Evolutionary conservation across 1,140 invertebrate species (phyloP).

Genomic region (Leptinotarsa texana): DNA sequence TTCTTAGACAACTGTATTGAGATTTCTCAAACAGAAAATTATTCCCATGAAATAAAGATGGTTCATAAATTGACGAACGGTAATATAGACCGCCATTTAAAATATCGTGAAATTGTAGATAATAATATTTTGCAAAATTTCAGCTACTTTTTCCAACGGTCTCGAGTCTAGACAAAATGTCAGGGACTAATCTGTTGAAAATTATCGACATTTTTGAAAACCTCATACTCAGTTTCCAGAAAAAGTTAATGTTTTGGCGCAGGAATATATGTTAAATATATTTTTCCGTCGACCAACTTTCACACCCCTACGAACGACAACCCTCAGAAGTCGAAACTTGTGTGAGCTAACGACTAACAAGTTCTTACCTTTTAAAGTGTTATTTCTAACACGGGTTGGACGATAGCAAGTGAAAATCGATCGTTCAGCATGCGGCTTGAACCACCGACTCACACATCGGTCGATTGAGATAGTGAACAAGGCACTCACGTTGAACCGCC

Average conservation of each 20-base stretch:
- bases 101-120: constrained; percentile 9
- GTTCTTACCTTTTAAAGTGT: too few species aligned
- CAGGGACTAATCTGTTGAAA: neutral
- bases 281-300: too few species aligned
- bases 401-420: too few species aligned
- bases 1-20: neutral
- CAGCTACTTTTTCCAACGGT: neutral
- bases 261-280: neutral
- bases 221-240: neutral
- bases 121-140: neutral
- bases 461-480: too few species aligned
- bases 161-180: too few species aligned
- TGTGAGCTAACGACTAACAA: too few species aligned
- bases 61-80: neutral
- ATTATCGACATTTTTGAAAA: neutral
- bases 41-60: constrained; percentile 6
- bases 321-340: too few species aligned
- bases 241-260: neutral
- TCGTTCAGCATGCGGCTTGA: too few species aligned
- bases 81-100: neutral
- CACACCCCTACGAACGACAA: too few species aligned
- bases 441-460: too few species aligned
- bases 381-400: too few species aligned
- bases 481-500: too few species aligned
- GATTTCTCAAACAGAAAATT: neutral